Base-by-base conservation (phyloP, 2,888 invertebrate species). In the Alcis repandata region DNA sequence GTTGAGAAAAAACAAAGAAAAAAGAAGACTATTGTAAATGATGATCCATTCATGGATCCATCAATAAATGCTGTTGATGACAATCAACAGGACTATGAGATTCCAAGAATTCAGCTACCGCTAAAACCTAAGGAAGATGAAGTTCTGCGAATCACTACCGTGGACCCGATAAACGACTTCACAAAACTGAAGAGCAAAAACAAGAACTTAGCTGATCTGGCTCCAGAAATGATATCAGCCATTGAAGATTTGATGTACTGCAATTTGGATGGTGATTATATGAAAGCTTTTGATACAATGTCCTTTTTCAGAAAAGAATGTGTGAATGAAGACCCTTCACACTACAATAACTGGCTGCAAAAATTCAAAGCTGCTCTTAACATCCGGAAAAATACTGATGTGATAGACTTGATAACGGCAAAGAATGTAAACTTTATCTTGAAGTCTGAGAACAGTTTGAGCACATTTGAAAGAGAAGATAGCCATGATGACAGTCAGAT, bases 151-250 rank as follows among this genome's bases (percentile, higher is more conserved):
- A 94, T 96, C 58, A 95, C 96, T 0, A 94, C 95, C 8, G 80
- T 94, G 1, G 93, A 94, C 33, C 96, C 96, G 0, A 90, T 94
- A 4, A 91, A 92, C 59, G 96, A 96, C 79, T 96, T 95, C 73
- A 84, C 84, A 68, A 76, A 79, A 19, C 87, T 96, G 59, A 82
- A 88, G 53, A 78, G 79, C 13, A 79, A 84, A 73, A 94, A 90
- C 11, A 89, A 87, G 67, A 68, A 82, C 22, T 67, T 89, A 6
- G 66, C 60, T 46, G 86, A 88, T 1, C 70, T 93, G 1, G 77
- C 82, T 49, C 54, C 78, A 59, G 85, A 89, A 74, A 87, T 93
- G 84, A 76, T 79, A 38, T 85, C 84, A 59, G 90, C 87, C 0
- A 89, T 94, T 66, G 91, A 93, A 73, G 87, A 83, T 64, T 72